A percentile compares a stretch with the other conserved stretches of the same genome.
Conservation (phyloP, 2,113 vertebrate species). For the Nerophis ophidion region DNA sequence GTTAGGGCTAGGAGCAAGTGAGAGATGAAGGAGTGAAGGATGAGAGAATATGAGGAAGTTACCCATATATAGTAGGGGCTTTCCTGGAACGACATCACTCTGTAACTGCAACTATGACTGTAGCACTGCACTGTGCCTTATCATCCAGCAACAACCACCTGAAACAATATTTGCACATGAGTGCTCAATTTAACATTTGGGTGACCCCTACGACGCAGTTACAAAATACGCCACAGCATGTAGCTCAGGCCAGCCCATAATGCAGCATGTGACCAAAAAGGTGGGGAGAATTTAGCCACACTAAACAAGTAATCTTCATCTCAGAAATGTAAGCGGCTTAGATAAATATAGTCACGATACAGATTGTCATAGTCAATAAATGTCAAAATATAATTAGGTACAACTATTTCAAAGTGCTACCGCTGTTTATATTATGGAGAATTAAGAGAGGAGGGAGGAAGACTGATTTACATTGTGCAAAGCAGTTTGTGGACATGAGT, state of each 20-base stretch:
- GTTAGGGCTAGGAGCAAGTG: constrained; percentile 36
- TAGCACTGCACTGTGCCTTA: constrained; percentile 64
- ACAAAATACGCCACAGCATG: constrained; percentile 72
- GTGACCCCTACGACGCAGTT: constrained; percentile 71
- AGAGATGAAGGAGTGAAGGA: constrained; percentile 45
- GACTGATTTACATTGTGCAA: constrained; percentile 41
- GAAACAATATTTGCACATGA: constrained; percentile 79
- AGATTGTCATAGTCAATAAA: constrained; percentile 49
- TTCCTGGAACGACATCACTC: constrained; percentile 72
- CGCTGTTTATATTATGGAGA: constrained; percentile 34
- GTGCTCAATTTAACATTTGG: constrained; percentile 77
- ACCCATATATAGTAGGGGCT: constrained; percentile 69
- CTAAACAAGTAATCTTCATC: constrained; percentile 48
- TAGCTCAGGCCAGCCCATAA: constrained; percentile 67
- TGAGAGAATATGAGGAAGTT: constrained; percentile 61
- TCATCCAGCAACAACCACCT: constrained; percentile 72
- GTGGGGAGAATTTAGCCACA: constrained; percentile 55
- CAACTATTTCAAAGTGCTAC: constrained; percentile 39
- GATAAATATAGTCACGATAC: constrained; percentile 50
- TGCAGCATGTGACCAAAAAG: constrained; percentile 64
- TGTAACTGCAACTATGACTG: constrained; percentile 61
- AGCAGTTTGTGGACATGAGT: constrained; percentile 40
- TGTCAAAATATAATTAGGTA: constrained; percentile 44
- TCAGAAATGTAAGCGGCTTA: constrained; percentile 47
- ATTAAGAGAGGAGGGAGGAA: constrained; percentile 17